phyloP scores from a whole-genome alignment of 2,113 vertebrate species.

The Hassar affinis region DNA sequence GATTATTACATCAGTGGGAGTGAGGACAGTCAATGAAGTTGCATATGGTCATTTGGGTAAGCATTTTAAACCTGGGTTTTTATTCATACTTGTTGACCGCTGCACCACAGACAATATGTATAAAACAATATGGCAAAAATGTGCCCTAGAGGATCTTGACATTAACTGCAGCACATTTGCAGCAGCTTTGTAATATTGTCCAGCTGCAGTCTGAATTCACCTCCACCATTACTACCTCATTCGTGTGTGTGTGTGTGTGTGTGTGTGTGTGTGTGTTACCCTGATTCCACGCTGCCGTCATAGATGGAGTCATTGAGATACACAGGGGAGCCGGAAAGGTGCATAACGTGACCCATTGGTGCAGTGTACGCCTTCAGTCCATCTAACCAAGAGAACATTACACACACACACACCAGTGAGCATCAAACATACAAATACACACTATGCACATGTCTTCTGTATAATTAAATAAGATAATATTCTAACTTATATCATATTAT shows the following conservation, averaged over 20 bases:
- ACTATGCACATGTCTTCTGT: constrained; percentile 15
- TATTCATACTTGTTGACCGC: background rate
- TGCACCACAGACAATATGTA: background rate
- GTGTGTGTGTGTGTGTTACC: constrained; percentile 68
- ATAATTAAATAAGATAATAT: background rate
- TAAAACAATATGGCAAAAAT: background rate
- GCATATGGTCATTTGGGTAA: background rate
- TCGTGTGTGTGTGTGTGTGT: too few relatives aligned
- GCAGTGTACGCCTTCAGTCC: constrained; percentile 85
- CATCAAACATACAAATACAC: constrained; percentile 1
- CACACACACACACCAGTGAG: constrained; percentile 9
- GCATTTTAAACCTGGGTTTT: background rate
- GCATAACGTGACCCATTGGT: constrained; percentile 85
- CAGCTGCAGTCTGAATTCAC: background rate
- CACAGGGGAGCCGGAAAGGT: constrained; percentile 69
- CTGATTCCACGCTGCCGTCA: constrained; percentile 79
- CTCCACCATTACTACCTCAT: constrained; percentile 3
- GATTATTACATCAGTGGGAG: background rate
- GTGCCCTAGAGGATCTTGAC: background rate
- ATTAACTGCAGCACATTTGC: background rate
- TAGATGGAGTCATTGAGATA: constrained; percentile 92
- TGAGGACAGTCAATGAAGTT: background rate
- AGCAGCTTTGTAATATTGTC: too few relatives aligned
- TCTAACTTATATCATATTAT: background rate
- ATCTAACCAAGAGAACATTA: constrained; percentile 63